Evolutionary conservation across 2,797 vertebrate genomes (phyloP), one percentile per base, ranked within the genome.

Genomic region (Labroides dimidiatus): DNA sequence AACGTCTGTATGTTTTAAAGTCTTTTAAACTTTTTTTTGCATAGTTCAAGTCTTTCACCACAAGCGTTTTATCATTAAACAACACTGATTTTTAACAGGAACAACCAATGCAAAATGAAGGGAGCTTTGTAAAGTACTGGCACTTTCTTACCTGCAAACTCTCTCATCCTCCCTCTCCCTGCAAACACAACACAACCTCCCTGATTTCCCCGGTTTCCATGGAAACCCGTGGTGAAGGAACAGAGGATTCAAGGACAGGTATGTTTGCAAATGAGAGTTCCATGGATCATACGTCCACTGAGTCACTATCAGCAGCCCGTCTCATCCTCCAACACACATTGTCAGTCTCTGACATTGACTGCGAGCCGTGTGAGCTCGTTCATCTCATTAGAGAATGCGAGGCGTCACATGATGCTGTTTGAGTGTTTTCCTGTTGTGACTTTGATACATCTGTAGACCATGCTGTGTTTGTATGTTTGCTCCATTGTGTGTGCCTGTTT

Each of bases 241-340:
- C 84, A 80, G 88, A 89, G 81, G 75, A 89, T 87, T 92, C 92
- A 94, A 94, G 94, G 93, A 93, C 93, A 91, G 92, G 91, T 90
- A 86, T 92, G 92, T 93, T 92, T 92, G 90, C 91, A 92, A 93
- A 93, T 89, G 88, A 91, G 88, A 86, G 76, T 73, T 80, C 80
- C 82, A 88, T 56, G 52, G 81, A 90, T 88, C 84, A 79, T 63
- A 67, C 82, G 83, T 89, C 87, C 77, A 58, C 71, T 19, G 64
- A 81, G 60, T 63, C 58, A 43, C 62, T 47, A 61, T 59, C 77
- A 64, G 69, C 67, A 45, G 57, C 58, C 69, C 27, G 45, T 79
- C 75, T 81, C 72, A 56, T 75, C 72, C 16, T 74, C 64, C 69
- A 41, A 55, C 61, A 60, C 72, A 16, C 60, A 11, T 21, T 60